phyloP scores from a whole-genome alignment of 2,113 vertebrate genomes.

The rat (Rattus norvegicus) region DNA sequence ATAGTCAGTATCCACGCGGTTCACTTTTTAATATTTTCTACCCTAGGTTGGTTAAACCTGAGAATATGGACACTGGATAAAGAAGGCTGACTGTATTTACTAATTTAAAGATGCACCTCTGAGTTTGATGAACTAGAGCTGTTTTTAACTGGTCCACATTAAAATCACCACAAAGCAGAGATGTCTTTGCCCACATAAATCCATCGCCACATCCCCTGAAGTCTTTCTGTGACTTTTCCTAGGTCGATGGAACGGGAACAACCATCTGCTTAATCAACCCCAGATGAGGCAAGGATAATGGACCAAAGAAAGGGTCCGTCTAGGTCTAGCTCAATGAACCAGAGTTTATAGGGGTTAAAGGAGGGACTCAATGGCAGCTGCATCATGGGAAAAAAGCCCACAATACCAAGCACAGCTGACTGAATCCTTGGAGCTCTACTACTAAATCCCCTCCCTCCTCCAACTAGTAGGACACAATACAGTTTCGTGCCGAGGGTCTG shows the following conservation, averaged over 20 bases:
- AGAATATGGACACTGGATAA: neutral
- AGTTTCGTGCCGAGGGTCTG: no score
- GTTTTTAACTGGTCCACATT: constrained; percentile 15
- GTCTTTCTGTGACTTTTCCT: neutral
- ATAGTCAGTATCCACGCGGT: neutral
- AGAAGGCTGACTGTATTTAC: neutral
- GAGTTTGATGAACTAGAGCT: neutral
- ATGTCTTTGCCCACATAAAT: neutral
- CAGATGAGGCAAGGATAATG: neutral
- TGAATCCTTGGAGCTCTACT: neutral
- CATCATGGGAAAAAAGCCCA: neutral
- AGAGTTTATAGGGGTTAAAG: neutral
- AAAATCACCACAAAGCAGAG: neutral
- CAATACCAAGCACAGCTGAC: neutral
- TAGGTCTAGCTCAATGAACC: neutral
- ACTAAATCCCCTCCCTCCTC: neutral
- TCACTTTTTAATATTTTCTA: neutral
- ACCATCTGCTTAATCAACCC: neutral
- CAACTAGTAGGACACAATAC: neutral
- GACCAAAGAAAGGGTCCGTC: neutral
- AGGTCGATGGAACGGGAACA: neutral
- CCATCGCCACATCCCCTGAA: neutral
- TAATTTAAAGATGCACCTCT: neutral
- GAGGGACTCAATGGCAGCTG: neutral
- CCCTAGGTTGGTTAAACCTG: neutral